Base-by-base conservation (phyloP, 92 coral and sea anemone species). In the Bergia sp. region DNA sequence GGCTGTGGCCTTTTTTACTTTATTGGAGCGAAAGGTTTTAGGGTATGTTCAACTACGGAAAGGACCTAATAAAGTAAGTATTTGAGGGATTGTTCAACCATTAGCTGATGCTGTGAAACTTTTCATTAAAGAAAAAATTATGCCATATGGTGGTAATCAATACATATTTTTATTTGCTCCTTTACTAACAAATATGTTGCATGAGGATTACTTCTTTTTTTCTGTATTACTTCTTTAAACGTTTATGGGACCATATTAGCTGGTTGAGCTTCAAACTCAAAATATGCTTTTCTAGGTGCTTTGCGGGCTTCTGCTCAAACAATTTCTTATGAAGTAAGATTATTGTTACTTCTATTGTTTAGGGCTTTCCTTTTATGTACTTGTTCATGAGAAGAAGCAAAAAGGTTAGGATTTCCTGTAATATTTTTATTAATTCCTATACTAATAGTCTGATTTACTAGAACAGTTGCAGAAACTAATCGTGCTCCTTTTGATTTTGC, bases 401-500 rank as follows among this genome's bases (percentile, higher is more conserved):
- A 9, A 21, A 67, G 36, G 4, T 21, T 67, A 67, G 15, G 15
- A n/a, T 67, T 21, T 67, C 74, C 74, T 5, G 4, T 67, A 12
- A 67, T 67, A 67, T 9, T 67, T 67, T 9, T 67, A 4, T 67
- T 67, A 67, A 21, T 67, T 21, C 29, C 29, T 41, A 57, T 69
- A 79, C 58, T 85, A 71, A 61, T n/a, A n/a, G n/a, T n/a, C n/a
- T n/a, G n/a, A n/a, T n/a, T n/a, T n/a, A n/a, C n/a, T n/a, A n/a
- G n/a, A 61, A 76, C 80, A 20, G 47, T 85, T 43, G 89, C 89
- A 29, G 89, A 86, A 74, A 73, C 82, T 40, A 86, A 86, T 74
- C 81, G 89, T 40, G 82, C 82, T 73, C 89, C 89, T 76, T 86
- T 86, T 75, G 89, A 86, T 86, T 80, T 86, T 49, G 64, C 89